phyloP scores from a whole-genome alignment of 2,113 vertebrate species.

The Pleuronectes platessa region DNA sequence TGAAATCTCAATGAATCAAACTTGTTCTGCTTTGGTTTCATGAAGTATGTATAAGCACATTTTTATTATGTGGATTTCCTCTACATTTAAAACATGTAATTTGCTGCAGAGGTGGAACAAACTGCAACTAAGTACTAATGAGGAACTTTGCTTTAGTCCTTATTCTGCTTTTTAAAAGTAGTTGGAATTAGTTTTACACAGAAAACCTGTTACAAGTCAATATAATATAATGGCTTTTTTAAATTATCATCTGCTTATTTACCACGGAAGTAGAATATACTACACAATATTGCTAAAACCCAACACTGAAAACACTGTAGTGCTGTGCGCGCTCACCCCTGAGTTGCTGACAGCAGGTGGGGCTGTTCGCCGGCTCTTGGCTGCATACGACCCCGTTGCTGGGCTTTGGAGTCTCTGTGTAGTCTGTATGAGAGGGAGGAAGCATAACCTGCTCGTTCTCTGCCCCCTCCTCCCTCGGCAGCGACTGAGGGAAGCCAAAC shows the following conservation, averaged over 20 bases:
- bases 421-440: conserved; percentile 81
- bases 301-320: neutral
- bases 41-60: no score
- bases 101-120: no score
- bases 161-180: no score
- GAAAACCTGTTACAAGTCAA: neutral
- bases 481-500: conserved; percentile 97
- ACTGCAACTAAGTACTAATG: no score
- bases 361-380: conserved; percentile 81
- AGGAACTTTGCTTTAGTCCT: no score
- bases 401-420: conserved; percentile 86
- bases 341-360: conserved; percentile 95
- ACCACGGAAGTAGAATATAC: neutral
- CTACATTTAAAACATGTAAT: no score
- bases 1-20: neutral
- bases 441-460: conserved; percentile 96
- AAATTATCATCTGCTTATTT: neutral
- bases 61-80: no score
- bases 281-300: neutral
- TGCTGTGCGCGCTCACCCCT: conserved; percentile 82
- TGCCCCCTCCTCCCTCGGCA: conserved; percentile 82
- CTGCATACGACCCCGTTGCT: conserved; percentile 88
- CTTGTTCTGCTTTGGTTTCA: no score
- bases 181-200: neutral
- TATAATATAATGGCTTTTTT: neutral